Evolutionary conservation across 37 sponge, comb jelly and placozoan species (phyloP), one percentile per base, ranked within the genome.

Genomic region (Crambe crambe): DNA sequence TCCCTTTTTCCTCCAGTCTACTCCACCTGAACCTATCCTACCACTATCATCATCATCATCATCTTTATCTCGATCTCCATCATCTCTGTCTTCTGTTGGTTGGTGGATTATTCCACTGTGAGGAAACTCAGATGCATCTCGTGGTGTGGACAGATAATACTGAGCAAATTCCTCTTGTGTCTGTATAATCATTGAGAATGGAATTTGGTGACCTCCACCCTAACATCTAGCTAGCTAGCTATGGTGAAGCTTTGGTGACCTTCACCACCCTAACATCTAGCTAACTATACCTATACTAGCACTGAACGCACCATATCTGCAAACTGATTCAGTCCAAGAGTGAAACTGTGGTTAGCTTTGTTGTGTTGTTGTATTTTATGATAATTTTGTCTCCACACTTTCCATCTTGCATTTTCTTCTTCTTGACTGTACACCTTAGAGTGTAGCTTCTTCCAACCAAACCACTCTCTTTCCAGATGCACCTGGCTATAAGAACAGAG

Each of bases 281-380:
- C n/a, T n/a, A n/a, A n/a, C n/a, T n/a, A n/a, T n/a, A n/a, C n/a
- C 44, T 72, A 68, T 37, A 35, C 37, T 68, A 42, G 27, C n/a
- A n/a, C n/a, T 6, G 10, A 37, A 36, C 84, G 68, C 54, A 94
- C 92, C 81, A 92, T 22, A 41, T 92, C 92, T 72, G 89, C 92
- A 70, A 92, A 87, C 59, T 84, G 63, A 60, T 92, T 92, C 41
- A 92, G 72, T 18, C 23, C 82, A 44, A 94, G 73, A 3, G 70
- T 47, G 61, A 66, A 94, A 38, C 66, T 79, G 43, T 66, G 57
- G 23, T 80, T 70, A 17, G 65, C 77, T 37, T n/a, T 84, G 85
- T 94, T 94, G 77, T 92, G 92, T 37, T 63, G 57, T 51, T 44
- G 2, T 5, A 92, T 79, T 9, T 62, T 58, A 34, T 77, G 26